Conservation (phyloP, 2,113 vertebrate genomes). For the Calidris pygmaea region DNA sequence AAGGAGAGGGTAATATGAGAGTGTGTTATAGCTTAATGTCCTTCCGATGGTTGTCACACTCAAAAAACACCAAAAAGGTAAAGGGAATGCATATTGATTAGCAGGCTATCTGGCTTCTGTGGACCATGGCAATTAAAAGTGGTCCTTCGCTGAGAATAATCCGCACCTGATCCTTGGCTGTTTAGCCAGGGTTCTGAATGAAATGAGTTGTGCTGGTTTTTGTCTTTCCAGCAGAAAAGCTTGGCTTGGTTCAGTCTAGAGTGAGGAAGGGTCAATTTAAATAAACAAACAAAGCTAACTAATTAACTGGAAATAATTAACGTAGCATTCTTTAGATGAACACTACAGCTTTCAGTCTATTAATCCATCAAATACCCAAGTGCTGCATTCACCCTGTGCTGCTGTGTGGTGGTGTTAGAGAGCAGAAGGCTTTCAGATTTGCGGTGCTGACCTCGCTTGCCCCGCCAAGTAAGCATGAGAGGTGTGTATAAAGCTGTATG, state of each 20-base stretch:
- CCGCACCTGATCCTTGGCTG: not conserved
- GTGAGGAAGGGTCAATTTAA: not conserved
- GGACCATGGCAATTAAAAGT: not conserved
- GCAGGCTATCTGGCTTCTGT: not conserved
- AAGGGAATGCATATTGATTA: not conserved
- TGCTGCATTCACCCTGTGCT: not conserved
- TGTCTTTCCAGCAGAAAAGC: not conserved
- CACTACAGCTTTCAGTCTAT: not conserved
- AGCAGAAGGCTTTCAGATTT: not conserved
- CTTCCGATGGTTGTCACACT: not conserved
- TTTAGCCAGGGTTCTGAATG: not conserved
- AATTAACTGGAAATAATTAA: not conserved
- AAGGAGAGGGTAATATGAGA: not conserved
- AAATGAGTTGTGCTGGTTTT: not conserved
- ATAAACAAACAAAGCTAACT: not conserved
- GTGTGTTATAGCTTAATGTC: not conserved
- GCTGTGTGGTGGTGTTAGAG: not conserved
- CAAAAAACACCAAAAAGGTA: too few species aligned
- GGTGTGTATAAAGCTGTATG: not conserved
- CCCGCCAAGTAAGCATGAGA: not conserved
- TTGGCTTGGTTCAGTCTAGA: not conserved
- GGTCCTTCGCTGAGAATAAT: not conserved
- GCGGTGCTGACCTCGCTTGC: rapidly evolving
- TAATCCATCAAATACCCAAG: not conserved
- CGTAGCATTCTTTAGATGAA: not conserved